phyloP scores from a whole-genome alignment of 2,888 invertebrate genomes.

The Isotomurus palustris region DNA sequence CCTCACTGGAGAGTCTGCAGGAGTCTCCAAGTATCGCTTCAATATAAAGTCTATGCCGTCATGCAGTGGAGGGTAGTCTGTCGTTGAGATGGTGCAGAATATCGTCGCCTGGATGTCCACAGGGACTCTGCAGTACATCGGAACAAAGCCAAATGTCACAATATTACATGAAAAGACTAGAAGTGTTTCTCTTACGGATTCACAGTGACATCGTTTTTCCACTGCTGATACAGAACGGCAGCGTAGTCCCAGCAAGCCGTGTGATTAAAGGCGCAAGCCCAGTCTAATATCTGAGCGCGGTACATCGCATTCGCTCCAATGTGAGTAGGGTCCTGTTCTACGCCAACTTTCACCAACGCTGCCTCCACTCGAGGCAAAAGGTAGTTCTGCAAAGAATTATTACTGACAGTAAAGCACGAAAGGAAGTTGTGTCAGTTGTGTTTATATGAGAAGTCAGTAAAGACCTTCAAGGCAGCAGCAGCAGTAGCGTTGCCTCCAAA shows the following conservation, averaged over 20 bases:
- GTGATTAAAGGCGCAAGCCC: conserved; percentile 23
- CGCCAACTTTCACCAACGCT: conserved; percentile 10
- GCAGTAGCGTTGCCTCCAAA: neutral
- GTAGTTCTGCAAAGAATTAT: conserved; percentile 16
- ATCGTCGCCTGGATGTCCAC: conserved; percentile 20
- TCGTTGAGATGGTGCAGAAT: conserved; percentile 26
- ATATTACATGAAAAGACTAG: too few species aligned
- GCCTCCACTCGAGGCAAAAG: conserved; percentile 18
- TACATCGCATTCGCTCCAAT: conserved; percentile 17
- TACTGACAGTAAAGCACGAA: neutral
- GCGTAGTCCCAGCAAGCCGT: conserved; percentile 19
- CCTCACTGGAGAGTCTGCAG: neutral
- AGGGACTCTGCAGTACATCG: neutral
- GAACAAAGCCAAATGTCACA: too few species aligned
- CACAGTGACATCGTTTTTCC: conserved; percentile 4
- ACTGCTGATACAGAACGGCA: conserved; percentile 7
- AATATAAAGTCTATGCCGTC: conserved; percentile 20
- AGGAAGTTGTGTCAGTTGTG: neutral
- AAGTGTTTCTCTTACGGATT: conserved; percentile 17
- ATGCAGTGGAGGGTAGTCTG: conserved; percentile 13
- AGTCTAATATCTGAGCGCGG: conserved; percentile 23
- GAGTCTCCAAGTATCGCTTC: conserved; percentile 8
- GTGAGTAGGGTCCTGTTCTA: conserved; percentile 9
- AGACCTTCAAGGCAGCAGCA: neutral
- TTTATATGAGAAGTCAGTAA: neutral